phyloP scores from a whole-genome alignment of 1,140 invertebrate species.

The Trichonephila clavata region DNA sequence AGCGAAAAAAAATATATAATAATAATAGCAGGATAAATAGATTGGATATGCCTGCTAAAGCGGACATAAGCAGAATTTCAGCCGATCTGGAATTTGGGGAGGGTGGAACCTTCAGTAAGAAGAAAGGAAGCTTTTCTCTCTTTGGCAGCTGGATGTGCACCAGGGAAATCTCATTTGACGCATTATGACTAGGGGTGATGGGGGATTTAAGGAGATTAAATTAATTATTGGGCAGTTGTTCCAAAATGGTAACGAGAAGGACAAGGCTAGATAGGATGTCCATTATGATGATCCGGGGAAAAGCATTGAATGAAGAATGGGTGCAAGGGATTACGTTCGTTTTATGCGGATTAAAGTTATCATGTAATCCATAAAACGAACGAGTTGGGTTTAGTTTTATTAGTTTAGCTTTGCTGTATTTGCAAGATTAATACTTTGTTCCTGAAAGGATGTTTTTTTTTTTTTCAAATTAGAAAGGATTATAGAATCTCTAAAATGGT shows the following conservation, averaged over 20 bases:
- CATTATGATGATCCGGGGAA: background rate
- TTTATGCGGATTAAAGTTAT: background rate
- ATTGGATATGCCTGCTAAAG: slow-evolving; percentile 40
- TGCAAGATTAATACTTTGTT: too few species aligned
- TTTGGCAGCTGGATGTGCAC: background rate
- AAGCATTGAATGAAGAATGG: background rate
- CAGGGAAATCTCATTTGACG: background rate
- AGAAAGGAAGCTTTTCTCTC: background rate
- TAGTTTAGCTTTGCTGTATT: too few species aligned
- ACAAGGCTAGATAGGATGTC: background rate
- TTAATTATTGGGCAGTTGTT: slow-evolving; percentile 41
- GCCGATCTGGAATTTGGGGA: slow-evolving; percentile 24
- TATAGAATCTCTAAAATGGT: too few species aligned
- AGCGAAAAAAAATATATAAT: background rate
- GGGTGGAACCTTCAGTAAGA: background rate
- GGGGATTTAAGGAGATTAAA: slow-evolving; percentile 44
- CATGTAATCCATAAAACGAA: too few species aligned
- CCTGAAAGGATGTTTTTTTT: too few species aligned
- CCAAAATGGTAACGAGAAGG: background rate
- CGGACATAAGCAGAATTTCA: slow-evolving; percentile 21
- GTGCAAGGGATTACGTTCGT: background rate
- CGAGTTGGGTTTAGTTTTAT: too few species aligned
- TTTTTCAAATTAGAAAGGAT: too few species aligned
- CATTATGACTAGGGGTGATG: background rate
- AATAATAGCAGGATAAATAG: slow-evolving; percentile 63